Conservation (phyloP, 2,888 invertebrate genomes). For the Ophion ventricosus region DNA sequence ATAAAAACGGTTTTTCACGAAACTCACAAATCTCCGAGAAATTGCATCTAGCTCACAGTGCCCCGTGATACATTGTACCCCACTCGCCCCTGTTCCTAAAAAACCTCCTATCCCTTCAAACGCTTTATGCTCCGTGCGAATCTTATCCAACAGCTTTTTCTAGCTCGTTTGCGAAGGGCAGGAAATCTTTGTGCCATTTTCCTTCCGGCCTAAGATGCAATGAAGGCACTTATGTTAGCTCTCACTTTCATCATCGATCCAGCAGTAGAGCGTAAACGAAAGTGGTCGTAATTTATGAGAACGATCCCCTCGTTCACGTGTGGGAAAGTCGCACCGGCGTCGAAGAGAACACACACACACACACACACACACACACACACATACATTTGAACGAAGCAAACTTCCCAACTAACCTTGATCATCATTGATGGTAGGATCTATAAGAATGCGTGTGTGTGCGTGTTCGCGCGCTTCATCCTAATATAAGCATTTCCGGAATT, state of each 20-base stretch:
- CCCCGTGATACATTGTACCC: no score
- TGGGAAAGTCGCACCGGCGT: conserved; percentile 31
- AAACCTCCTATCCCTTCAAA: conserved; percentile 32
- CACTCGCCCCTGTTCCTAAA: no score
- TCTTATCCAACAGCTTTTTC: conserved; percentile 33
- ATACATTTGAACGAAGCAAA: conserved; percentile 12
- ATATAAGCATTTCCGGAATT: conserved; percentile 29
- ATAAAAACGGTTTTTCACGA: not conserved
- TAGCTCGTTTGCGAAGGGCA: conserved; percentile 23
- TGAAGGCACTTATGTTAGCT: conserved; percentile 20
- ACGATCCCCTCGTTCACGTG: conserved; percentile 38
- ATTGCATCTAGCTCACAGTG: no score
- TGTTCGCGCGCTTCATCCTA: conserved; percentile 5
- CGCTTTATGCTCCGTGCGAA: conserved; percentile 5
- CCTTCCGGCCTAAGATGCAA: conserved; percentile 6
- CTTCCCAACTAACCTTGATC: conserved; percentile 21
- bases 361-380: no score
- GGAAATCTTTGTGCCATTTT: conserved; percentile 40
- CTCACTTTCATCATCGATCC: conserved; percentile 17
- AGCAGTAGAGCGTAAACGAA: conserved; percentile 56
- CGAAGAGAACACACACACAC: not conserved
- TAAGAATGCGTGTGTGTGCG: not conserved
- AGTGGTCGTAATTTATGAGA: conserved; percentile 58
- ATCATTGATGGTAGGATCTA: conserved; percentile 2
- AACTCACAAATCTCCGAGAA: no score